phyloP scores from a whole-genome alignment of 2,797 vertebrate genomes.

The Luscinia luscinia region DNA sequence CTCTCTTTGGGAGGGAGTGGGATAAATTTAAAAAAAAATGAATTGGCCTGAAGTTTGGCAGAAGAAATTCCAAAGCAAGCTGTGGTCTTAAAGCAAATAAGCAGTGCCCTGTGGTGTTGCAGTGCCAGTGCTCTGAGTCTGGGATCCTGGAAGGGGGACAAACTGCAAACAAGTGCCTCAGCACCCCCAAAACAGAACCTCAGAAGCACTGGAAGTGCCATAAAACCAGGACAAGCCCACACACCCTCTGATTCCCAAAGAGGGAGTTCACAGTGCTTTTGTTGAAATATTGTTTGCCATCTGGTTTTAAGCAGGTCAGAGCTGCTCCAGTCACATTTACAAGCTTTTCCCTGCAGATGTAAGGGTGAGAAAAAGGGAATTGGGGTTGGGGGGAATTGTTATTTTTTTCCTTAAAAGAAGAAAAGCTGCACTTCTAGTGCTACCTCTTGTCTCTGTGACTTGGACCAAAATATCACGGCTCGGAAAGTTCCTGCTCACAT shows the following conservation, averaged over 20 bases:
- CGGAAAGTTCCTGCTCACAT: not conserved
- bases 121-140: not conserved
- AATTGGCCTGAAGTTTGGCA: not conserved
- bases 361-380: not conserved
- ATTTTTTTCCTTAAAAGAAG: not conserved
- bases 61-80: constrained; percentile 45
- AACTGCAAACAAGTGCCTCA: not conserved
- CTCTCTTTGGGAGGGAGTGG: not conserved
- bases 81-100: constrained; percentile 2
- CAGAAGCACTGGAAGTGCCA: not conserved
- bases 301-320: not conserved
- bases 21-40: not conserved
- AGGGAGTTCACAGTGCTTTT: not conserved
- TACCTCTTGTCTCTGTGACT: not conserved
- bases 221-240: not conserved
- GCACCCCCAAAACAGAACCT: not conserved
- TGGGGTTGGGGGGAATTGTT: not conserved
- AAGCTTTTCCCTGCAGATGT: not conserved
- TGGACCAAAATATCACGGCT: not conserved
- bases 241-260: not conserved
- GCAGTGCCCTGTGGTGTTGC: not conserved
- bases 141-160: not conserved
- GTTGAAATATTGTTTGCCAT: not conserved
- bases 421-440: not conserved
- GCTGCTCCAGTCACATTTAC: not conserved